Evolutionary conservation across 2,888 invertebrate species (phyloP).

Genomic region (Cremastinae sp.): DNA sequence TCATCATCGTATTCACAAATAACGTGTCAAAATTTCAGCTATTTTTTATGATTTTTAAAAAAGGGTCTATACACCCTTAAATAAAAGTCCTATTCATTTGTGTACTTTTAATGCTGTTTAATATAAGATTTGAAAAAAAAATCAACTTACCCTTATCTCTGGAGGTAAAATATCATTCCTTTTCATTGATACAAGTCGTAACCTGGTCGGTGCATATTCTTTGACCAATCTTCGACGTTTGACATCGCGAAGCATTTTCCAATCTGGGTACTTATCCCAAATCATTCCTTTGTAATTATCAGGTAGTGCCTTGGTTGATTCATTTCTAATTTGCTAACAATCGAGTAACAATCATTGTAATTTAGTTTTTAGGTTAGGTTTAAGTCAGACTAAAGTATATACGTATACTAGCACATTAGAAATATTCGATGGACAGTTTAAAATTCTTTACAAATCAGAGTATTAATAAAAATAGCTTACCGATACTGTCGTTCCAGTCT

Average conservation of each 20-base stretch:
- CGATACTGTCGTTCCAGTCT: conserved; percentile 3
- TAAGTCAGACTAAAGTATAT: background rate
- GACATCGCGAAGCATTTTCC: conserved; percentile 92
- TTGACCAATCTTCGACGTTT: conserved; percentile 89
- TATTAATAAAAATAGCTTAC: conserved; percentile 19
- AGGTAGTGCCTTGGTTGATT: conserved; percentile 19
- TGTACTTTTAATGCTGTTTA: too few species aligned
- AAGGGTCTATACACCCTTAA: too few species aligned
- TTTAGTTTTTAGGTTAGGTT: conserved; percentile 51
- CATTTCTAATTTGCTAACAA: conserved; percentile 39
- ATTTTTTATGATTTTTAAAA: too few species aligned
- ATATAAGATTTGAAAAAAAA: conserved; percentile 1
- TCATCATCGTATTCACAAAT: too few species aligned
- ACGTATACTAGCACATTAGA: background rate
- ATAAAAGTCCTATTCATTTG: too few species aligned
- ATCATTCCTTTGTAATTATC: conserved; percentile 25
- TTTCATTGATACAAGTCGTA: conserved; percentile 90
- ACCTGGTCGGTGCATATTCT: conserved; percentile 88
- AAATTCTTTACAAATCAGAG: background rate
- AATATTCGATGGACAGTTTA: background rate
- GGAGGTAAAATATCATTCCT: conserved; percentile 92
- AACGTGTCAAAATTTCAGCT: too few species aligned
- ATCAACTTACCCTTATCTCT: conserved; percentile 83
- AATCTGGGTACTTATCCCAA: conserved; percentile 88
- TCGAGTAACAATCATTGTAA: background rate